Base-by-base conservation (phyloP, 2,797 vertebrate genomes). In the Remorina albescens region DNA sequence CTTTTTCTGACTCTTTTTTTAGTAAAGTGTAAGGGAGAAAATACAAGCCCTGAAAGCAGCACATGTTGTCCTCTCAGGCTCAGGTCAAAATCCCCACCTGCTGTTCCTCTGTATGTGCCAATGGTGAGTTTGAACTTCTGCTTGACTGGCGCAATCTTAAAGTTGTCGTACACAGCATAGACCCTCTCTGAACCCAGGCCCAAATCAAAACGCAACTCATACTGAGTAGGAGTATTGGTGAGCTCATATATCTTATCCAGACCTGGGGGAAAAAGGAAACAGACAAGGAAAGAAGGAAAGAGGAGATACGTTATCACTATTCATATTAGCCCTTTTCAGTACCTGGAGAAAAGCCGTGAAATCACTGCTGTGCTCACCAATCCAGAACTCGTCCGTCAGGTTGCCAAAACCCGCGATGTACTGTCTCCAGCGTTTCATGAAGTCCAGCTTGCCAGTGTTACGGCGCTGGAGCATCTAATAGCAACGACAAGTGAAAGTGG, bases 321-420 rank as follows among this genome's bases (percentile, higher is more conserved):
- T 39, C 23, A 69, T 23, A 46, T 64, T 30, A 42, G 68, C 46
- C 64, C 46, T 18, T 49, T 82, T 82, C n/a, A 69, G 1, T 21
- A 23, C 36, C 60, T 58, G 54, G 25, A 82, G 62, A 68, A 62
- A 67, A 66, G 9, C 9, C 39, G 19, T 1, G 6, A 46, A 30
- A 71, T 21, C 30, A 58, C 11, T 55, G 32, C 28, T 37, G 41
- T 15, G 37, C 90, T 71, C 90, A 97, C 97, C 96, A 23, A 97
- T 93, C 96, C 96, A 98, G 78, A 98, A 98, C 81, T 98, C 96
- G 5, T 95, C 95, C 12, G 87, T 93, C 83, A 95, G 86, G 79
- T 96, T 93, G 80, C 96, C 97, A 85, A 98, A 99, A 57, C 96
- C 96, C 74, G 96, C 94, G 9, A 95, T 89, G 2, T 97, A 97